Percentiles rank a stretch among this genome's conserved stretches.
phyloP scores from a whole-genome alignment of 2,888 invertebrate species.

The Malthinus seriepunctatus region DNA sequence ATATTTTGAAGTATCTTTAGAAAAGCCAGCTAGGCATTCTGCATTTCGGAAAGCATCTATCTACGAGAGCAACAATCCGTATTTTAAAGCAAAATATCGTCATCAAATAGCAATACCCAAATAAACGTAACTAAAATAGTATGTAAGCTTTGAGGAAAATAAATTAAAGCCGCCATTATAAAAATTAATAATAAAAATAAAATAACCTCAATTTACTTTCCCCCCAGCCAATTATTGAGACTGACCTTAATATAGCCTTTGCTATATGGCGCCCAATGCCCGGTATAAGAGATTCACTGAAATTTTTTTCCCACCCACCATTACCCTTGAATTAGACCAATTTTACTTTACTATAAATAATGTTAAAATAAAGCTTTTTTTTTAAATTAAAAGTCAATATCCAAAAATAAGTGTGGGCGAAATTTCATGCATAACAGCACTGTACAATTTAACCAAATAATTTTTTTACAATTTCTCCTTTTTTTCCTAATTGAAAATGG shows the following conservation, averaged over 20 bases:
- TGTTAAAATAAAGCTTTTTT: background rate
- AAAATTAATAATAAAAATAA: constrained; percentile 6
- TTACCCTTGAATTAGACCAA: constrained; percentile 28
- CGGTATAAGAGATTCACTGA: constrained; percentile 41
- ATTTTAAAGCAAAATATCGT: constrained; percentile 22
- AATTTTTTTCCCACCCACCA: constrained; percentile 37
- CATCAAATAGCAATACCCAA: constrained; percentile 31
- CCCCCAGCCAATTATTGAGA: constrained; percentile 38
- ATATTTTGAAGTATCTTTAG: constrained; percentile 23
- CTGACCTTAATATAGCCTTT: constrained; percentile 55
- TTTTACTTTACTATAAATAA: background rate
- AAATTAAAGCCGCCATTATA: constrained; percentile 28
- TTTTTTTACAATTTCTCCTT: constrained; percentile 7
- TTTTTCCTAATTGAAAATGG: constrained; percentile 36
- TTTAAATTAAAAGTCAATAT: constrained; percentile 9
- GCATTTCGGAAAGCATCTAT: constrained; percentile 46
- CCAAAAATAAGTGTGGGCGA: constrained; percentile 38
- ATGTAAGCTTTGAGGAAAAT: constrained; percentile 36
- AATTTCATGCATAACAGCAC: constrained; percentile 46
- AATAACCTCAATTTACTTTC: constrained; percentile 37
- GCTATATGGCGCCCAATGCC: constrained; percentile 54
- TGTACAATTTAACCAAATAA: constrained; percentile 31
- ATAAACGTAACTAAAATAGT: constrained; percentile 27
- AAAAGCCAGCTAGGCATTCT: constrained; percentile 53
- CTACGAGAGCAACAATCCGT: constrained; percentile 37